Conservation (phyloP, 2,113 vertebrate genomes). For the Pachyramphus minor region DNA sequence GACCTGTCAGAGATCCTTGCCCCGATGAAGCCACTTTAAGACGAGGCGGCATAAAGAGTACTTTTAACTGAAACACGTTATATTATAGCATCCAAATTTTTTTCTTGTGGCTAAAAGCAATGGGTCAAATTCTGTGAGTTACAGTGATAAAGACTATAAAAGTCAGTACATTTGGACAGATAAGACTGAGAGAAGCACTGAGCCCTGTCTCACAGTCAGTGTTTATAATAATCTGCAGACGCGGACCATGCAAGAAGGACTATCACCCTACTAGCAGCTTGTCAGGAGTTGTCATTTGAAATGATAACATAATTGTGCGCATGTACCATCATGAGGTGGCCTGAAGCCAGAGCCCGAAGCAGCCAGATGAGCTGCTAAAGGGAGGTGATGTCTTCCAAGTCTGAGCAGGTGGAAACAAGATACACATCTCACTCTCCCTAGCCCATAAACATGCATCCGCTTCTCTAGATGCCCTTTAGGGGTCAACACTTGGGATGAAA, state of each 20-base stretch:
- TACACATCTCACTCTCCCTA: conserved; percentile 35
- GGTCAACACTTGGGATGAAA: conserved; percentile 27
- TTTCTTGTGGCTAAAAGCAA: not conserved
- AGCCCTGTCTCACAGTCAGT: conserved; percentile 57
- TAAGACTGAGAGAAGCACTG: conserved; percentile 4
- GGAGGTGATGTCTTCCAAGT: conserved; percentile 62
- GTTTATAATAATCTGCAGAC: conserved; percentile 68
- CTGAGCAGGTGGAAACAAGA: conserved; percentile 64
- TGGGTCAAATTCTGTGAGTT: conserved; percentile 9
- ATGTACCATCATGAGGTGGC: conserved; percentile 42
- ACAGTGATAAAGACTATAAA: not conserved
- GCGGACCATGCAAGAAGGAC: conserved; percentile 63
- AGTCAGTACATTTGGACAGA: conserved; percentile 17
- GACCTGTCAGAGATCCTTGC: not conserved
- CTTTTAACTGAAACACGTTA: not conserved
- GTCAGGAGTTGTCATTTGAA: conserved; percentile 54
- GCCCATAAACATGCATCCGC: not conserved
- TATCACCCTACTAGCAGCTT: conserved; percentile 68
- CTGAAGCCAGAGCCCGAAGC: conserved; percentile 55
- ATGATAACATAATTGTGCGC: conserved; percentile 54
- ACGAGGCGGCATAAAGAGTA: not conserved
- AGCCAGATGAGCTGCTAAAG: conserved; percentile 60
- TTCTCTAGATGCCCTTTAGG: conserved; percentile 13
- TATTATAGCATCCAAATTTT: not conserved
- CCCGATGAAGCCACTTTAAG: not conserved